Evolutionary conservation across 2,888 invertebrate species (phyloP).

Genomic region (Noctua pronuba): DNA sequence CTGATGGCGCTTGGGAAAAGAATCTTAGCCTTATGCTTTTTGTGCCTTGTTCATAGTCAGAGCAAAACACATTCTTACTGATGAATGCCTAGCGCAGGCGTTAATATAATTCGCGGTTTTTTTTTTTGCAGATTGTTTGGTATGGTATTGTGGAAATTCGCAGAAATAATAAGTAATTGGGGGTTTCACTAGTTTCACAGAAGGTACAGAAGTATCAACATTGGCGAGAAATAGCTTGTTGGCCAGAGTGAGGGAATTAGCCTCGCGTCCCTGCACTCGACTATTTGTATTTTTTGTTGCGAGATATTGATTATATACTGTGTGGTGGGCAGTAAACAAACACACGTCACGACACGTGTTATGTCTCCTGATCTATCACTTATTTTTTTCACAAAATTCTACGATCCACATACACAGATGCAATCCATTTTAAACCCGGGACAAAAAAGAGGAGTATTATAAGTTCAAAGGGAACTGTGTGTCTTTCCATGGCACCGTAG

Average conservation of each 20-base stretch:
- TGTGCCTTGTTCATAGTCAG: constrained; percentile 10
- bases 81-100: background rate
- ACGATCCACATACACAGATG: background rate
- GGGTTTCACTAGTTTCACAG: background rate
- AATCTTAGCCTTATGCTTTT: background rate
- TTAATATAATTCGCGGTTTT: too few species aligned
- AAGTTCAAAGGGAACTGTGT: background rate
- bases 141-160: background rate
- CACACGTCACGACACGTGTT: background rate
- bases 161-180: background rate
- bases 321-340: background rate
- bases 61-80: constrained; percentile 6
- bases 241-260: too few species aligned
- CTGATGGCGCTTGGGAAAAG: background rate
- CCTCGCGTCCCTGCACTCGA: background rate
- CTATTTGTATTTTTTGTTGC: background rate
- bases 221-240: background rate
- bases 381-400: background rate
- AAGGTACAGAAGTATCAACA: background rate
- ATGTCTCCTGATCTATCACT: background rate
- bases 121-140: background rate
- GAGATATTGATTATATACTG: background rate
- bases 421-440: background rate
- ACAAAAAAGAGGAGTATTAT: background rate
- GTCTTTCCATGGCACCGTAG: background rate